A percentile compares a stretch with the other conserved stretches of the same genome.
phyloP scores from a whole-genome alignment of 2,797 vertebrate species.

The Clamator glandarius region DNA sequence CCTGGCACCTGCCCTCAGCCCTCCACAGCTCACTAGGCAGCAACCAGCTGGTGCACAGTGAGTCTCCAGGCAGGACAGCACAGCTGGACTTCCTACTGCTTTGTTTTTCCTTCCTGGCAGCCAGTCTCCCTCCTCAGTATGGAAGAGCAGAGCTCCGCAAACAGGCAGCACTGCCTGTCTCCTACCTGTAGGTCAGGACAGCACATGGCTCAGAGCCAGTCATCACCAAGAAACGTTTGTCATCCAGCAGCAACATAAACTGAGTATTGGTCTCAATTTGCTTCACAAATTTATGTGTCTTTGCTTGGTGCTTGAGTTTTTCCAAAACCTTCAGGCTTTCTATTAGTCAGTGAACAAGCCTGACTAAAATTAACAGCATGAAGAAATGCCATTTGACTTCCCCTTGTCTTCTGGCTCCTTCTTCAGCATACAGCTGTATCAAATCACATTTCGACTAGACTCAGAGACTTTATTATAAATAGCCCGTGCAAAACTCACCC shows the following conservation, averaged over 20 bases:
- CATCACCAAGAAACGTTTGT: rapidly evolving
- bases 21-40: not conserved
- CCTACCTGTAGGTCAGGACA: not conserved
- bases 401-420: not conserved
- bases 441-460: not conserved
- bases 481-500: not conserved
- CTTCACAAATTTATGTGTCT: not conserved
- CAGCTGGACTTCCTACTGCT: not conserved
- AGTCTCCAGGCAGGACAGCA: not conserved
- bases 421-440: not conserved
- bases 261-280: not conserved
- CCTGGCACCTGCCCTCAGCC: not conserved
- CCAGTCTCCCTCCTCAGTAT: not conserved
- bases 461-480: not conserved
- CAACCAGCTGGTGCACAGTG: not conserved
- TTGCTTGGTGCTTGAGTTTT: not conserved
- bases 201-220: not conserved
- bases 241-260: not conserved
- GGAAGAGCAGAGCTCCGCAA: not conserved
- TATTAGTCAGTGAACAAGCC: not conserved
- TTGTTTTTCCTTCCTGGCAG: not conserved
- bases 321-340: not conserved
- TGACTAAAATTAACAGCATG: not conserved
- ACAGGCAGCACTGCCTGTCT: not conserved
- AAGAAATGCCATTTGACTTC: not conserved